These are phyloP conservation scores for Drosophila guanche DNA, from an alignment of 1,140 invertebrate species.

Conservation along the genomic window DNA sequence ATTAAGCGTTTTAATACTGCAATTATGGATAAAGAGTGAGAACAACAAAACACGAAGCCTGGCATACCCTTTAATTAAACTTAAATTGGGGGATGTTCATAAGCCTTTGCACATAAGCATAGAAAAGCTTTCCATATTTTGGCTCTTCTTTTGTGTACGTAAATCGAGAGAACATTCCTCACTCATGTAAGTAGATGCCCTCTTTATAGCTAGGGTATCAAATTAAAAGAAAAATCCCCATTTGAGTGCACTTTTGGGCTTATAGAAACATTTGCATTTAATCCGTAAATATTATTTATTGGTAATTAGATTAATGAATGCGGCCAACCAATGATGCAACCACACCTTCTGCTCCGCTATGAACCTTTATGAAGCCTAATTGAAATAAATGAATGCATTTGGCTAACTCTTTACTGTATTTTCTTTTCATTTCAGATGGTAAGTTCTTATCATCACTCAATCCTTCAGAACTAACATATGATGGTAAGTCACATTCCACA, in stretches of 20 bases:
- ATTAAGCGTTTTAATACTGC: constrained; percentile 48
- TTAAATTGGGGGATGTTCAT: no score
- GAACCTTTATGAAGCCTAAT: constrained; percentile 27
- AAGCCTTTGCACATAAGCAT: no score
- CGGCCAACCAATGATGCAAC: constrained; percentile 1
- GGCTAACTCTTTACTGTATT: background rate
- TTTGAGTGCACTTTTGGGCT: no score
- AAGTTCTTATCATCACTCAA: constrained; percentile 84
- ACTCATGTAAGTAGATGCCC: background rate
- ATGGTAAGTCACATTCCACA: constrained; percentile 83
- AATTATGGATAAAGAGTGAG: constrained; percentile 15
- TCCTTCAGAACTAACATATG: constrained; percentile 84
- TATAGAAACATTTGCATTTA: constrained; percentile 4
- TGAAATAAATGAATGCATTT: constrained; percentile 31
- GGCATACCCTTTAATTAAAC: no score
- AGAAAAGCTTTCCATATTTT: no score
- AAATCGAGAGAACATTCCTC: no score
- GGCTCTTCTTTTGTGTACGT: no score
- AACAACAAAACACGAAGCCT: background rate
- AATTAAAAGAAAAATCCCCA: background rate
- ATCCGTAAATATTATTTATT: constrained; percentile 36
- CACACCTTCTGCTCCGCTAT: background rate
- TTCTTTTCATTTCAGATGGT: constrained; percentile 74
- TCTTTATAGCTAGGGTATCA: constrained; percentile 4
- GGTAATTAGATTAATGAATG: constrained; percentile 42